Percentiles rank a stretch among this genome's conserved stretches.
phyloP scores from a whole-genome alignment of 2,888 invertebrate species.

The Mimumesa dahlbomi region DNA sequence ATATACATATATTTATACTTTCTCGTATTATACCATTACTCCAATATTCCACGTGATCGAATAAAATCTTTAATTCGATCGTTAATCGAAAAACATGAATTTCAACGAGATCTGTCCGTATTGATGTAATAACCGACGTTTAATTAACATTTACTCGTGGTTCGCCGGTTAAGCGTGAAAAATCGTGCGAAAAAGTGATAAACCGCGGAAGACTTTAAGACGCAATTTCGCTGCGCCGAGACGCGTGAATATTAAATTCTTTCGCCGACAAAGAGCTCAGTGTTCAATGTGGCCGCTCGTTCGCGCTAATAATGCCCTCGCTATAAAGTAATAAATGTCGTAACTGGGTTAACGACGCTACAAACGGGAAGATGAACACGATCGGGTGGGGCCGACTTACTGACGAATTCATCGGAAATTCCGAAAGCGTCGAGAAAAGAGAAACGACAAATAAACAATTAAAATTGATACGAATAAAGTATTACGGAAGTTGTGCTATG shows the following conservation, averaged over 20 bases:
- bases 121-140: too few species aligned
- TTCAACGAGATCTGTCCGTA: too few species aligned
- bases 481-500: too few species aligned
- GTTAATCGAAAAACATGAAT: too few species aligned
- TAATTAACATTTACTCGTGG: constrained; percentile 25
- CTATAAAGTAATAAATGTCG: constrained; percentile 63
- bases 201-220: constrained; percentile 13
- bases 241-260: constrained; percentile 52
- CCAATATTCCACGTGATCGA: too few species aligned
- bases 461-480: too few species aligned
- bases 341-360: constrained; percentile 72
- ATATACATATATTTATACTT: too few species aligned
- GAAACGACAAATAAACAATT: too few species aligned
- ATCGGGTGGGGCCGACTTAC: constrained; percentile 8
- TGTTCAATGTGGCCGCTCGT: constrained; percentile 41
- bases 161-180: constrained; percentile 18
- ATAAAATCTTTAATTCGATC: too few species aligned
- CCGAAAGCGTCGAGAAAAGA: background rate
- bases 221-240: constrained; percentile 16
- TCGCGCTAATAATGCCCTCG: constrained; percentile 64
- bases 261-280: constrained; percentile 57
- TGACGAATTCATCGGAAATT: background rate
- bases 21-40: too few species aligned
- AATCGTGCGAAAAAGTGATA: constrained; percentile 25
- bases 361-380: constrained; percentile 55